Evolutionary conservation across 1,140 invertebrate genomes (phyloP), one percentile per base, ranked within the genome.

Genomic region (Scylla paramamosain): DNA sequence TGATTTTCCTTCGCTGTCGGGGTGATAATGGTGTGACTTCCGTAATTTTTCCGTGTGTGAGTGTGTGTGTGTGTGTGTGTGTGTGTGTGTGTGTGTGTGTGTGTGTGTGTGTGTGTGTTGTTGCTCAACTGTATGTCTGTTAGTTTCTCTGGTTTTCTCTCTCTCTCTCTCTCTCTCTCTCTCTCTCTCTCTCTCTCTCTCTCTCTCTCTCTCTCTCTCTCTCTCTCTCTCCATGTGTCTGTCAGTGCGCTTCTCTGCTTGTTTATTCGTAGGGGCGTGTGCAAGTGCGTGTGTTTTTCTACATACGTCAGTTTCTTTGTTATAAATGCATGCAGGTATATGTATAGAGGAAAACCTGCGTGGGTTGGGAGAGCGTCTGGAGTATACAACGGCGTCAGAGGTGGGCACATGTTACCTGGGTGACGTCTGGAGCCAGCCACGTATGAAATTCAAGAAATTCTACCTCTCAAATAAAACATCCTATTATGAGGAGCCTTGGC

Each of bases 371-470:
- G 25, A 77, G n/a, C 67, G 67, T 77, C 67, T 25, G 2, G 20
- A 77, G 67, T n/a, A 20, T 77, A n/a, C n/a, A n/a, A 20, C 67
- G 8, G 12, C 67, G 67, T 20, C 1, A n/a, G n/a, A 77, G 67
- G 67, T 77, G 67, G 16, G 67, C 67, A 25, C 52, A 25, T 77
- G 67, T 77, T 77, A 77, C 67, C 67, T 25, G 67, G 67, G 67
- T 77, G 67, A 77, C 67, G 67, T n/a, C 67, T 25, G 67, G 67
- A 77, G 25, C n/a, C 67, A 77, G 67, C 67, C 67, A 77, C 16
- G 67, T 25, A 77, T 77, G 67, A 77, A 77, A 77, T 77, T 77
- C 67, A 77, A 77, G 67, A 77, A 77, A 77, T 77, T 77, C 67
- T 77, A 6, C n/a, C 8, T 77, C 67, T n/a, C 67, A 77, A 77